Evolutionary conservation across 2,888 invertebrate species (phyloP).

Genomic region (Cremastobaeus sp.): DNA sequence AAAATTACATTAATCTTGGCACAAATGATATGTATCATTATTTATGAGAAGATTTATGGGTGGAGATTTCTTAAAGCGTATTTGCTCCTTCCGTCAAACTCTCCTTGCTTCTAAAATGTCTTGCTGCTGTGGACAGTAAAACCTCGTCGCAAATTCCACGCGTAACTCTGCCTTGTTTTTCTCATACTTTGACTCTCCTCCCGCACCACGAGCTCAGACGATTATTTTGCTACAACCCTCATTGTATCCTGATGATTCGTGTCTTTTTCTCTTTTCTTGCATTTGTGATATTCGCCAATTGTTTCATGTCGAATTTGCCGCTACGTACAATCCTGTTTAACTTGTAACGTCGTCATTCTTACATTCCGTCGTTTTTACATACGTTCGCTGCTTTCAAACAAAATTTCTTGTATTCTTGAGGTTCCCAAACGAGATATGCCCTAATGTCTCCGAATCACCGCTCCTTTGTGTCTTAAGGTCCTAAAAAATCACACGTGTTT

Average conservation of each 20-base stretch:
- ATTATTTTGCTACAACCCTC: conserved; percentile 46
- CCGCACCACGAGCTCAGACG: conserved; percentile 23
- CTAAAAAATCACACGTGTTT: too few species aligned
- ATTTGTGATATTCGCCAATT: conserved; percentile 21
- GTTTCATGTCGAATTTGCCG: conserved; percentile 28
- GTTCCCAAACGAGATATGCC: background rate
- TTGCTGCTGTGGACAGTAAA: conserved; percentile 20
- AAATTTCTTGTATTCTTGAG: conserved; percentile 14
- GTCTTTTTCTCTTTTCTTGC: conserved; percentile 9
- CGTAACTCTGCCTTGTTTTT: conserved; percentile 43
- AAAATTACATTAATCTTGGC: too few species aligned
- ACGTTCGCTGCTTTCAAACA: conserved; percentile 1
- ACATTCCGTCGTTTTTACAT: conserved; percentile 14
- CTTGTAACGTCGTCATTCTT: conserved; percentile 2
- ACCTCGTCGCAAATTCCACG: conserved; percentile 45
- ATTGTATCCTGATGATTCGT: conserved; percentile 24
- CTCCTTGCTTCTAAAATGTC: conserved; percentile 23
- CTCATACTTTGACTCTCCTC: conserved; percentile 52
- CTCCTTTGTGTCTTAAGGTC: too few species aligned
- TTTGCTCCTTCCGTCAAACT: conserved; percentile 40
- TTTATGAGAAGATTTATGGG: too few species aligned
- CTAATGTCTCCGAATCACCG: background rate
- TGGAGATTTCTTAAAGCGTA: conserved; percentile 31
- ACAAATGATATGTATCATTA: too few species aligned
- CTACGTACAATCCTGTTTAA: conserved; percentile 27